These are phyloP conservation scores for Hyppa rectilinea DNA, from an alignment of 2,888 invertebrate genomes.

Conservation along the genomic window DNA sequence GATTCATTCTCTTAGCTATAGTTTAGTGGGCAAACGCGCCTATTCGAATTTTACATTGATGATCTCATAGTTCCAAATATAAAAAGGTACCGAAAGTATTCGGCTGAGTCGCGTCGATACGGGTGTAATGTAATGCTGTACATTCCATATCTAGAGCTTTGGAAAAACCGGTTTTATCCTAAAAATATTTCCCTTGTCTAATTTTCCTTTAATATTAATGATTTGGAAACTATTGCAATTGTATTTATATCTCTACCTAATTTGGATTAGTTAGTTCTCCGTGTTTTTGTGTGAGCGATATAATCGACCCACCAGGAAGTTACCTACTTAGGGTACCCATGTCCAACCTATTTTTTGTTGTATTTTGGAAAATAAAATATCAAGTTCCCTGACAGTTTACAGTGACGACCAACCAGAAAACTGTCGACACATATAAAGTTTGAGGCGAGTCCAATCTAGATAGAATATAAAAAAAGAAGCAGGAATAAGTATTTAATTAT, in stretches of 20 bases:
- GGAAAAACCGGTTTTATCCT: too few species aligned
- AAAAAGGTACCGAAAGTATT: constrained; percentile 47
- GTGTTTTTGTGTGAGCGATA: not conserved
- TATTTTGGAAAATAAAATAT: not conserved
- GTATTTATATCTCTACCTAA: not conserved
- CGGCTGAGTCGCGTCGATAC: constrained; percentile 10
- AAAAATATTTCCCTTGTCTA: not conserved
- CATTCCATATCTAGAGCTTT: not conserved
- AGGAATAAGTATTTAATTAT: not conserved
- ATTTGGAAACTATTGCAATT: not conserved
- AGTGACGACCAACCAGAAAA: not conserved
- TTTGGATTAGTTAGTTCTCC: not conserved
- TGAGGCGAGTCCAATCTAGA: not conserved
- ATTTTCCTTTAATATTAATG: not conserved
- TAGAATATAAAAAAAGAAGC: not conserved
- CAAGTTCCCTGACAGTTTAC: not conserved
- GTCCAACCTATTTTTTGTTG: not conserved
- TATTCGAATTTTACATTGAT: constrained; percentile 45
- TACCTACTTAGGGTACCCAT: not conserved
- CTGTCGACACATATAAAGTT: not conserved
- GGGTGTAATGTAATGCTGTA: constrained; percentile 6
- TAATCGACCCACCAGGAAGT: not conserved
- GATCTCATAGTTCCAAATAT: constrained; percentile 52
- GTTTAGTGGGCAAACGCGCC: not conserved
- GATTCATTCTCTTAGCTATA: not conserved